Conservation (phyloP, 1,140 invertebrate species). For the Lordiphosa mommai region DNA sequence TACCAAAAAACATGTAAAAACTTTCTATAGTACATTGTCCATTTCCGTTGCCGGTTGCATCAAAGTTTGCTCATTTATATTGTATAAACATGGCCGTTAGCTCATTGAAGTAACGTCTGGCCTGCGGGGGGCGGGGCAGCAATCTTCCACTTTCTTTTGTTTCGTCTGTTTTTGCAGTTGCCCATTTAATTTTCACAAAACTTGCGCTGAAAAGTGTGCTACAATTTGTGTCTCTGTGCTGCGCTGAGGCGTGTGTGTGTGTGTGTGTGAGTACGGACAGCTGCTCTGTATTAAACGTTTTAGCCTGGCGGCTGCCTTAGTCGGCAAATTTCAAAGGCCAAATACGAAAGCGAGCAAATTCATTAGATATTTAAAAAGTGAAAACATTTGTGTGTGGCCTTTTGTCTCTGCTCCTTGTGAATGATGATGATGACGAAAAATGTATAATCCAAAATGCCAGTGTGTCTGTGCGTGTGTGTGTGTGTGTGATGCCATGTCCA, state of each 20-base stretch:
- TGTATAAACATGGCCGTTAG: conserved; percentile 63
- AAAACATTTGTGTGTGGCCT: conserved; percentile 46
- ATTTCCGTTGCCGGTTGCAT: conserved; percentile 21
- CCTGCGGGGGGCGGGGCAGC: conserved; percentile 1
- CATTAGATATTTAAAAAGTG: conserved; percentile 68
- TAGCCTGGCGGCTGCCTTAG: conserved; percentile 49
- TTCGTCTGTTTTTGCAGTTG: conserved; percentile 1
- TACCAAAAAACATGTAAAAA: too few species aligned
- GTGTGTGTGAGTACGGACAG: conserved; percentile 19
- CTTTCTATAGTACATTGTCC: conserved; percentile 1
- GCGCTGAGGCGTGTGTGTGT: neutral
- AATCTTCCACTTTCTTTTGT: neutral
- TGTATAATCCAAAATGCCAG: neutral
- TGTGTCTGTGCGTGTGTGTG: conserved; percentile 1
- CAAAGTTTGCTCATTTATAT: conserved; percentile 72
- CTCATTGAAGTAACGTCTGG: conserved; percentile 32
- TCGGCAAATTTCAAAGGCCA: conserved; percentile 56
- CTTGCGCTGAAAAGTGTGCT: conserved; percentile 33
- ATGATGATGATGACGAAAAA: conserved; percentile 13
- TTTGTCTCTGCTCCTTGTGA: conserved; percentile 21
- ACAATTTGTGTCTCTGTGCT: conserved; percentile 10
- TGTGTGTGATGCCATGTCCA: conserved; percentile 5
- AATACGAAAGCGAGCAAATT: conserved; percentile 30
- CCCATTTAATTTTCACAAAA: conserved; percentile 38
- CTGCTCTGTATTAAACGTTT: conserved; percentile 51